phyloP scores from a whole-genome alignment of 2,888 invertebrate genomes.

The Entomobrya proxima region DNA sequence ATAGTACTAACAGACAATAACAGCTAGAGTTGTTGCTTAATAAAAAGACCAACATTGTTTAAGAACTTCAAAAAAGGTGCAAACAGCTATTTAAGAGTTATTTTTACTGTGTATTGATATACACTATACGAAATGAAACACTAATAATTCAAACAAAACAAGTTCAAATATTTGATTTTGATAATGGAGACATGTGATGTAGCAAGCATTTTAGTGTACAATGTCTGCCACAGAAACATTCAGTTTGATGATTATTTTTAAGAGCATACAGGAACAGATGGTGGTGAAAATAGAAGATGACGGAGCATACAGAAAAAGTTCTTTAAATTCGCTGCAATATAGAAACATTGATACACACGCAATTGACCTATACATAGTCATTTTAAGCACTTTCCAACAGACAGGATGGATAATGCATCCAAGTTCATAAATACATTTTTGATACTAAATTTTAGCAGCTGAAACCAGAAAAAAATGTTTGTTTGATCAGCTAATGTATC shows the following conservation, averaged over 20 bases:
- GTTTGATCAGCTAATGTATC: constrained; percentile 59
- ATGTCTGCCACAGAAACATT: constrained; percentile 31
- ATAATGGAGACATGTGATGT: constrained; percentile 13
- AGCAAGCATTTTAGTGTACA: constrained; percentile 13
- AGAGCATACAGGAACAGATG: constrained; percentile 34
- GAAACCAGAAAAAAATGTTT: constrained; percentile 41
- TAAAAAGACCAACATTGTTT: too few relatives aligned
- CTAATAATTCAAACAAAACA: too few relatives aligned
- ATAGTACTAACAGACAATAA: too few relatives aligned
- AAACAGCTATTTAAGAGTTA: too few relatives aligned
- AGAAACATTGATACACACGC: not conserved
- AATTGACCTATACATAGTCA: too few relatives aligned
- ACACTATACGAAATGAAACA: constrained; percentile 22
- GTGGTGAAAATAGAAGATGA: not conserved
- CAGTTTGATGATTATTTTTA: constrained; percentile 35
- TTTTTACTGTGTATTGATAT: not conserved
- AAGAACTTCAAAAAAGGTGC: too few relatives aligned
- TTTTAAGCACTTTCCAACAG: too few relatives aligned
- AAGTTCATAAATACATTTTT: too few relatives aligned
- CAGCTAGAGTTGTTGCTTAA: too few relatives aligned
- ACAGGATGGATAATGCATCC: too few relatives aligned
- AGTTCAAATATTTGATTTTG: constrained; percentile 45
- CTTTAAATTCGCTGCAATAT: not conserved
- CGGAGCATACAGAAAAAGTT: not conserved
- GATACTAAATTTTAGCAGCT: constrained; percentile 35